Conservation (phyloP, 2,797 vertebrate genomes). For the Sus cebifrons region DNA sequence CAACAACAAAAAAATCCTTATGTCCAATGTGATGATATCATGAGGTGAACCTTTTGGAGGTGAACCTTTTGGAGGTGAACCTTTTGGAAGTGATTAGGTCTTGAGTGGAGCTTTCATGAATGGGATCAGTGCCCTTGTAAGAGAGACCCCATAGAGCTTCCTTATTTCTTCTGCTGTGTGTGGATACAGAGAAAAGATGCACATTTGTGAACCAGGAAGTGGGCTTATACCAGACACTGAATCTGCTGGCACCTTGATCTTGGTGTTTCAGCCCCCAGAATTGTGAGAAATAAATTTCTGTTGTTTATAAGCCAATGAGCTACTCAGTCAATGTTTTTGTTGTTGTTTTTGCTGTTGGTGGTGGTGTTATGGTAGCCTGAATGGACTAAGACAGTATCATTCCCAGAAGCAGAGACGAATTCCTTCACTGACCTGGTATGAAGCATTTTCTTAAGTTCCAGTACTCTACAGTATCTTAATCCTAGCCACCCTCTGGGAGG, state of each 20-base stretch:
- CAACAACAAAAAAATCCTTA: background rate
- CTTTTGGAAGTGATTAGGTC: background rate
- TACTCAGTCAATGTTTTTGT: background rate
- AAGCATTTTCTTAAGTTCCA: background rate
- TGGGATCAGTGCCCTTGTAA: background rate
- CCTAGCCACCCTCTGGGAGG: background rate
- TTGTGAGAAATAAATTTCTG: background rate
- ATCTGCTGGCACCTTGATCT: background rate
- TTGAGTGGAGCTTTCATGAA: background rate
- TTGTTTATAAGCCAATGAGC: background rate
- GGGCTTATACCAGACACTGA: background rate
- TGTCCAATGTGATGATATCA: background rate
- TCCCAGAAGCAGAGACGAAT: background rate
- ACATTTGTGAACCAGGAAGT: background rate
- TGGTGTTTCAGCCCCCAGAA: background rate
- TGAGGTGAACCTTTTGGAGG: no score
- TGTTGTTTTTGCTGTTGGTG: background rate
- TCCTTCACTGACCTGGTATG: background rate
- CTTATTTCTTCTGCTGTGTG: background rate
- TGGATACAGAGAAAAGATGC: background rate
- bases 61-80: no score
- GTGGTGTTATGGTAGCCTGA: background rate
- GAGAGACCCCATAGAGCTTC: background rate
- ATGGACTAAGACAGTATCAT: background rate
- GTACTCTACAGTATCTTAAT: background rate